Evolutionary conservation across 1,140 invertebrate genomes (phyloP), one percentile per base, ranked within the genome.

Genomic region (Neomicropteryx cornuta): DNA sequence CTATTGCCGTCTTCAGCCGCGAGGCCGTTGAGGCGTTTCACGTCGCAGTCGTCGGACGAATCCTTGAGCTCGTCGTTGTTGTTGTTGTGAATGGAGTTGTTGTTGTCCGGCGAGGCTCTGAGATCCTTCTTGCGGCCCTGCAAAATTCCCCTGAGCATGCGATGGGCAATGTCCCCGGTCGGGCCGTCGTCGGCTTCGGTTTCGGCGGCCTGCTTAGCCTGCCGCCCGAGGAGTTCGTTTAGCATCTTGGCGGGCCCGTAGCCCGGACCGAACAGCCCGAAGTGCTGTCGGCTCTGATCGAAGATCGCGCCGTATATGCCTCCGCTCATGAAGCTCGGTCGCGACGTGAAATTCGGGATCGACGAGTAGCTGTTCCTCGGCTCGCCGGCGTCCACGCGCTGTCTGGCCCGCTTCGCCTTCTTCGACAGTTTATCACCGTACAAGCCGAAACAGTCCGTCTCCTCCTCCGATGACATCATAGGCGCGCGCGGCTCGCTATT

Each of bases 391-490:
- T 91, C 87, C 72, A 90, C 86, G 73, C 87, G 81, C 77, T 90
- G 86, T 80, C 87, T 81, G 71, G 83, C 83, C 72, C 85, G 79
- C 74, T 87, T 87, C 70, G 70, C 68, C 77, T 89, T 90, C 77
- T 87, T 85, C 73, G 85, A 73, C 70, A 87, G 80, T 71, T 77
- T 80, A 79, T 83, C 83, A 79, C 79, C 83, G 76, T 82, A 87
- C 80, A 86, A 81, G 75, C 81, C 82, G 77, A 83, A 85, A 75
- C 77, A 79, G 70, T 81, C 79, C 72, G 80, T 81, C 75, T 87
- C 84, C 83, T 87, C 84, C 80, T 87, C 85, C 80, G 83, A 87
- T 87, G 85, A 88, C 84, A 88, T 88, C 83, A 87, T 87, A 83
- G 78, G 82, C 78, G 70, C 67, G 55, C n/a, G 52, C 58, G 66